A percentile compares a stretch with the other conserved stretches of the same genome.
Evolutionary conservation across 2,888 invertebrate species (phyloP).

Genomic region (Napeogenes inachia): DNA sequence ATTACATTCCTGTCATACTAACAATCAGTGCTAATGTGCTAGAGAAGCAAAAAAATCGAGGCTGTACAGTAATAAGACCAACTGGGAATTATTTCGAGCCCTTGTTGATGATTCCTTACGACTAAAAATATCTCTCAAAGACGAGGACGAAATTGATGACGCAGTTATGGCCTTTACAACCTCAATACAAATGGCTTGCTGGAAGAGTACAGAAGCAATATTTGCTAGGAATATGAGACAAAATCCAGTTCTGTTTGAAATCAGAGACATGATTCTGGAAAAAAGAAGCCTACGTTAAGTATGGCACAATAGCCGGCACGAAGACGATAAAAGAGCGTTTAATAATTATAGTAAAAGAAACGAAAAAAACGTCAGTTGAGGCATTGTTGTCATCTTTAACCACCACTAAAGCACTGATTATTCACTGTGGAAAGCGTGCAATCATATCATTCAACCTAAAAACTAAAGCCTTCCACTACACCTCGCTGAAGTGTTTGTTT

Average conservation of each 20-base stretch:
- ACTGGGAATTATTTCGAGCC: slow-evolving; percentile 26
- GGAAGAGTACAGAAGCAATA: slow-evolving; percentile 1
- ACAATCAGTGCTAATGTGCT: slow-evolving; percentile 19
- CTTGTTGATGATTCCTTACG: slow-evolving; percentile 2
- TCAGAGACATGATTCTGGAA: too few relatives aligned
- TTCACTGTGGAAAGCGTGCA: slow-evolving; percentile 24
- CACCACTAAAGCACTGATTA: slow-evolving; percentile 20
- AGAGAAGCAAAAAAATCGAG: background rate
- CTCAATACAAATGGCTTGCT: slow-evolving; percentile 1
- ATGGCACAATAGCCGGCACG: too few relatives aligned
- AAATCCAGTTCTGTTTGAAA: background rate
- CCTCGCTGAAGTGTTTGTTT: background rate
- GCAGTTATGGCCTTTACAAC: slow-evolving; percentile 4
- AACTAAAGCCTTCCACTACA: slow-evolving; percentile 1
- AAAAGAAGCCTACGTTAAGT: too few relatives aligned
- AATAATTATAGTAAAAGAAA: slow-evolving; percentile 16
- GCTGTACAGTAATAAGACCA: slow-evolving; percentile 24
- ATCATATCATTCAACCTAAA: slow-evolving; percentile 17
- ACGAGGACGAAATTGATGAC: slow-evolving; percentile 3
- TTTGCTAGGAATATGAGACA: background rate
- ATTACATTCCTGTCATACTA: slow-evolving; percentile 33
- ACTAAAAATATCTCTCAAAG: background rate
- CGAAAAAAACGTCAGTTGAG: slow-evolving; percentile 8
- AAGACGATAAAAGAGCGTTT: slow-evolving; percentile 17
- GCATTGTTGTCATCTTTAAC: slow-evolving; percentile 5